These are phyloP conservation scores for Cynopterus sphinx DNA, from an alignment of 2,797 vertebrate species.

Conservation along the genomic window DNA sequence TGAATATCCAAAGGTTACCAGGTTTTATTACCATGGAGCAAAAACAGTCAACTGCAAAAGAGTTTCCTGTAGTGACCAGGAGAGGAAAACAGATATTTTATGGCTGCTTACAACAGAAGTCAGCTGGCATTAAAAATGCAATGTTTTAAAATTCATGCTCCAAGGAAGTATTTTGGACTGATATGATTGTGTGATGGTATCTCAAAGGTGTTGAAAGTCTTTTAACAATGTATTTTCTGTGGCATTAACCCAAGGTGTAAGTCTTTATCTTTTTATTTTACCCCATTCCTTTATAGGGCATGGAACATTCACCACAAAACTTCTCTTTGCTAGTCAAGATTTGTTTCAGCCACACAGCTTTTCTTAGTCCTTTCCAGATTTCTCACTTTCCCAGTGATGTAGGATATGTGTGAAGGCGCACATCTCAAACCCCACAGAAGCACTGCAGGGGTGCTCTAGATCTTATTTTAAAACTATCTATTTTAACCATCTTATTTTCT, in stretches of 20 bases:
- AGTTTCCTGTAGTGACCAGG: neutral
- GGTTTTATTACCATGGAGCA: neutral
- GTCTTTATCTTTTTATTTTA: neutral
- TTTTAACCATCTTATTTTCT: neutral
- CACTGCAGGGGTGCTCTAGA: neutral
- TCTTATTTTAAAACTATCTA: neutral
- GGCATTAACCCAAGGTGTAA: neutral
- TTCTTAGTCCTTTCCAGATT: neutral
- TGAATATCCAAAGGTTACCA: neutral
- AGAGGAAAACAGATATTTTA: neutral
- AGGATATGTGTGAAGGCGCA: no score
- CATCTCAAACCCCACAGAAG: neutral
- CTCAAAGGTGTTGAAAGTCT: neutral
- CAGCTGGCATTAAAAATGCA: neutral
- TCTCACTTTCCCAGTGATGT: neutral
- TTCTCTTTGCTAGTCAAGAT: constrained; percentile 2
- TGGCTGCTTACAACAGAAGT: neutral
- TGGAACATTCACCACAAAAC: neutral
- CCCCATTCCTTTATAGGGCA: neutral
- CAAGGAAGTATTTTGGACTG: neutral
- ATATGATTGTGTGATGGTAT: neutral
- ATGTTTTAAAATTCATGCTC: neutral
- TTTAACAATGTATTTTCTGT: neutral
- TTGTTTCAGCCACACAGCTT: neutral
- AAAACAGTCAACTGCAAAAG: neutral